Evolutionary conservation across 2,113 vertebrate species (phyloP).

Genomic region (Elachura formosa): DNA sequence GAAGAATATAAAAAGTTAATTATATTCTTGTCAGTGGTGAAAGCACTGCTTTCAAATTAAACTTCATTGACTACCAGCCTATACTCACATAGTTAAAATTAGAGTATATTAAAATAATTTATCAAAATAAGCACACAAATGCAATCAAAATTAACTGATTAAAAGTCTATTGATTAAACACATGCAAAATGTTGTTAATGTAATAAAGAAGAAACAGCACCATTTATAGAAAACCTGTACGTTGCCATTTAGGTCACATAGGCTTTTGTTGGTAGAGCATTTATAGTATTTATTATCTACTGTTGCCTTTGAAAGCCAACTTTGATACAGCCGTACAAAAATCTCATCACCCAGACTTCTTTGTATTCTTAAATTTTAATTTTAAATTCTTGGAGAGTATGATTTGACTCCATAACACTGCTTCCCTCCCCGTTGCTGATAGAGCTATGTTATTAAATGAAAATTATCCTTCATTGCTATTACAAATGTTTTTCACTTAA

Average conservation of each 20-base stretch:
- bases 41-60: slow-evolving; percentile 53
- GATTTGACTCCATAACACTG: not conserved
- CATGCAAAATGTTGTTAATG: slow-evolving; percentile 46
- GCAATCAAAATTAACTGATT: slow-evolving; percentile 59
- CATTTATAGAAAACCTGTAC: not conserved
- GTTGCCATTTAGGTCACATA: not conserved
- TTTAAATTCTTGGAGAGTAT: not conserved
- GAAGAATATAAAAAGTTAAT: slow-evolving; percentile 28
- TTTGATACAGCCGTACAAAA: not conserved
- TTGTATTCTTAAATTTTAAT: not conserved
- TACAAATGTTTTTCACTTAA: not conserved
- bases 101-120: slow-evolving; percentile 68
- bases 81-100: slow-evolving; percentile 54
- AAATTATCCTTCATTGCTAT: not conserved
- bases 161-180: slow-evolving; percentile 55
- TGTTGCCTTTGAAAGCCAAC: not conserved
- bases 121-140: slow-evolving; percentile 67
- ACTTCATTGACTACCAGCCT: slow-evolving; percentile 41
- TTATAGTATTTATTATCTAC: not conserved
- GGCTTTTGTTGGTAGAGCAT: not conserved
- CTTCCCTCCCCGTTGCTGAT: not conserved
- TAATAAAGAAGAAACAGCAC: slow-evolving; percentile 37
- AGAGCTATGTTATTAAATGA: not conserved
- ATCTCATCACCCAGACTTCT: not conserved
- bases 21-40: slow-evolving; percentile 9